Conservation (phyloP, 2,888 invertebrate species). For the Perithous albicinctus region DNA sequence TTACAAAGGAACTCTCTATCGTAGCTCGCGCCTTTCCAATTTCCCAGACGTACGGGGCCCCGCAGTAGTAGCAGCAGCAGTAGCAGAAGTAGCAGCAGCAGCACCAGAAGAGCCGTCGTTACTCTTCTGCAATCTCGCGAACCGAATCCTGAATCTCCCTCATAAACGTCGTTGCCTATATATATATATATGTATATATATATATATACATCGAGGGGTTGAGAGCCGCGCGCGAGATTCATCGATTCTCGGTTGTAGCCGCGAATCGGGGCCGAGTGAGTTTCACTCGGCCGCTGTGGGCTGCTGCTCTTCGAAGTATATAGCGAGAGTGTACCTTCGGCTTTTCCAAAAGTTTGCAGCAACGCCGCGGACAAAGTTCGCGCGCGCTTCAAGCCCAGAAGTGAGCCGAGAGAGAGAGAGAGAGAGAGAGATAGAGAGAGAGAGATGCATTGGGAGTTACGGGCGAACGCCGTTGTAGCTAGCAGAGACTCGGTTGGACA, state of each 20-base stretch:
- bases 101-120: background rate
- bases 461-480: slow-evolving; percentile 32
- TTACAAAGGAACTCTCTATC: slow-evolving; percentile 24
- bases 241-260: slow-evolving; percentile 37
- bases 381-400: background rate
- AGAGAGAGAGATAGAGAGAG: slow-evolving; percentile 24
- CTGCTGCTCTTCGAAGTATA: background rate
- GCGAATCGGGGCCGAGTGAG: slow-evolving; percentile 34
- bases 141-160: slow-evolving; percentile 21
- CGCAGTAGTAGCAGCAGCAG: no score
- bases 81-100: no score
- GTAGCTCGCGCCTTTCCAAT: slow-evolving; percentile 15
- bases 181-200: no score
- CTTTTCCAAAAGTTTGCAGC: slow-evolving; percentile 49
- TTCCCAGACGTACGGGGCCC: slow-evolving; percentile 5
- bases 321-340: slow-evolving; percentile 10
- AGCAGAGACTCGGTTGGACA: slow-evolving; percentile 1
- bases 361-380: slow-evolving; percentile 44
- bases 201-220: background rate
- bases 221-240: slow-evolving; percentile 20
- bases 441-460: slow-evolving; percentile 33
- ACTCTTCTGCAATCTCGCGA: slow-evolving; percentile 24
- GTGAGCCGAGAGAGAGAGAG: no score
- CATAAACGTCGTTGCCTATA: slow-evolving; percentile 20
- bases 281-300: slow-evolving; percentile 28